Evolutionary conservation across 1,140 invertebrate species (phyloP).

Genomic region (Pseudoatta argentina): DNA sequence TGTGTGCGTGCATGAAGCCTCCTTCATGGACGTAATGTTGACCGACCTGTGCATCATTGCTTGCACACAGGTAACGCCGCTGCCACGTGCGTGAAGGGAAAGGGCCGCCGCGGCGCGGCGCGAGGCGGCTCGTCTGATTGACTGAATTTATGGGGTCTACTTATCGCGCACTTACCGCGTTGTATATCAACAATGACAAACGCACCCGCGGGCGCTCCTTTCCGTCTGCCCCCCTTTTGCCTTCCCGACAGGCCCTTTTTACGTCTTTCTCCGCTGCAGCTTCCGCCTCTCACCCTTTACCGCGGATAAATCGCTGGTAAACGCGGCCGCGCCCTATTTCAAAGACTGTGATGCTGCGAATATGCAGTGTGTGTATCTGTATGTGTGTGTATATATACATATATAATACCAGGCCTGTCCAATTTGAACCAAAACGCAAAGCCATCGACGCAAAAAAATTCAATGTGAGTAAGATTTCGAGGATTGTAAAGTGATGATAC

Average conservation of each 20-base stretch:
- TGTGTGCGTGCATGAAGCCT: constrained; percentile 45
- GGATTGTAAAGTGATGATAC: too few species aligned
- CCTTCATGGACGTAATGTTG: constrained; percentile 64
- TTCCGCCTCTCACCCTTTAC: constrained; percentile 65
- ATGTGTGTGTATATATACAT: too few species aligned
- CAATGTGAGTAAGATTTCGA: too few species aligned
- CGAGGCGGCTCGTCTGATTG: constrained; percentile 84
- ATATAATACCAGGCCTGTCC: too few species aligned
- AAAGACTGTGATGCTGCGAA: not conserved
- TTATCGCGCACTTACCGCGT: constrained; percentile 86
- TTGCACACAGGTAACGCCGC: constrained; percentile 72
- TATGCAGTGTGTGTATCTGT: not conserved
- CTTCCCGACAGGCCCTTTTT: constrained; percentile 57
- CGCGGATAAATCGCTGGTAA: constrained; percentile 67
- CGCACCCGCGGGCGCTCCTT: constrained; percentile 83
- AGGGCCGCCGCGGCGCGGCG: constrained; percentile 62
- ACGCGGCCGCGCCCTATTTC: constrained; percentile 52
- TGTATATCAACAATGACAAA: constrained; percentile 87
- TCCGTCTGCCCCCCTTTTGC: constrained; percentile 49
- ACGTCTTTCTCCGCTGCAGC: constrained; percentile 57
- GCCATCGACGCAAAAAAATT: too few species aligned
- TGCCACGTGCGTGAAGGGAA: constrained; percentile 68
- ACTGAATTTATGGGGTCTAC: constrained; percentile 86
- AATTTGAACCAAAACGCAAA: too few species aligned
- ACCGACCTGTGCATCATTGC: constrained; percentile 67